Base-by-base conservation (phyloP, 2,888 invertebrate genomes). In the Tricholauxania praeusta region DNA sequence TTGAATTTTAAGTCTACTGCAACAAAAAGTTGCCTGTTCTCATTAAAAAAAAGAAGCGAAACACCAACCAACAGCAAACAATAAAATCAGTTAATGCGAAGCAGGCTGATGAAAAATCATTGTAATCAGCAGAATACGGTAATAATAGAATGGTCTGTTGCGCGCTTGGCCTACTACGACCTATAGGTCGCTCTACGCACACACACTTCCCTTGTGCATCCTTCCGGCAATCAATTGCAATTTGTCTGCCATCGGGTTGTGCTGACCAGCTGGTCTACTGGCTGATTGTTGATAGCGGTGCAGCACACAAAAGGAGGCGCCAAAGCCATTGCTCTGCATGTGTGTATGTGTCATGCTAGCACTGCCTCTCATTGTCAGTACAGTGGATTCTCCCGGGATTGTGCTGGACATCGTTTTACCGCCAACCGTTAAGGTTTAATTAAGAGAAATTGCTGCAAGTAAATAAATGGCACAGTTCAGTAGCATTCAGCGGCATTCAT, bases 371-470 rank as follows among this genome's bases (percentile, higher is more conserved):
- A 39, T 39, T 39, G 10, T 10, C 28, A 28, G 10, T 39, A 39
- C 39, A 39, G 39, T 10, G 39, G 39, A 64, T 14, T 19, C 51
- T 12, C 22, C 68, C 28, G 59, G 47, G 48, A 48, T 59, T 60
- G 51, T n/a, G 32, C 71, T 14, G 52, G 39, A 39, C 39, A 10
- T 39, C 39, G 39, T 10, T 39, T 39, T 39, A 39, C 17, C 66
- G 53, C 57, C 64, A n/a, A 48, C 55, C 49, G 60, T 71, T 53
- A 47, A 39, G 66, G 60, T 67, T 72, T 67, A 72, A 72, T 72
- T 72, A 72, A 72, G 66, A 72, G 66, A 66, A 72, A 72, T 72
- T 51, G 72, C 60, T 72, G 52, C 19, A 48, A 57, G 57, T 55
- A 59, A 57, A 66, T 72, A 52, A 57, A 53, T 51, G 57, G 49